phyloP scores from a whole-genome alignment of 2,888 invertebrate genomes.

The Drosophila prostipennis region DNA sequence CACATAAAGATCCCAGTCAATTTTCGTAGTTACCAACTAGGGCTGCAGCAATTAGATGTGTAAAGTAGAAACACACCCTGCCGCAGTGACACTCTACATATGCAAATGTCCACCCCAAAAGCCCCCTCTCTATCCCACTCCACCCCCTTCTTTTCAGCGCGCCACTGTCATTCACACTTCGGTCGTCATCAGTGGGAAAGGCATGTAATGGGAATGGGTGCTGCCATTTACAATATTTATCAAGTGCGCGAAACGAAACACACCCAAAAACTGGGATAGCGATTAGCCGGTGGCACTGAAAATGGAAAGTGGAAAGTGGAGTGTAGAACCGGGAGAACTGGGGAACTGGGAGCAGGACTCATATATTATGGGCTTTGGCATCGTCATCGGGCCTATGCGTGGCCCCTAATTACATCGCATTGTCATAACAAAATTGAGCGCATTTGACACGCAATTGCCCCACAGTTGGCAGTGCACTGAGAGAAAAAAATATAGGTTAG shows the following conservation, averaged over 20 bases:
- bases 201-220: slow-evolving; percentile 28
- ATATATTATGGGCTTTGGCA: slow-evolving; percentile 64
- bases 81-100: slow-evolving; percentile 17
- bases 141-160: neutral
- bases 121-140: neutral
- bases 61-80: neutral
- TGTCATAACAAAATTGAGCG: slow-evolving; percentile 79
- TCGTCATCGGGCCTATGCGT: slow-evolving; percentile 72
- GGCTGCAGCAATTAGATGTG: slow-evolving; percentile 3
- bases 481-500: slow-evolving; percentile 11
- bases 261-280: slow-evolving; percentile 56
- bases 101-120: slow-evolving; percentile 32
- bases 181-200: slow-evolving; percentile 39
- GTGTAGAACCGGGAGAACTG: slow-evolving; percentile 1
- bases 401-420: slow-evolving; percentile 77
- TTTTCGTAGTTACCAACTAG: neutral
- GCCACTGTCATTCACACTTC: slow-evolving; percentile 49
- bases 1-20: neutral
- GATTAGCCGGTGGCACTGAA: slow-evolving; percentile 23
- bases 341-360: slow-evolving; percentile 30
- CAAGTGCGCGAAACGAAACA: slow-evolving; percentile 65
- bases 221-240: slow-evolving; percentile 72
- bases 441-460: slow-evolving; percentile 79
- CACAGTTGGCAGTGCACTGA: slow-evolving; percentile 41
- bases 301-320: slow-evolving; percentile 9